Base-by-base conservation (phyloP, 92 coral and sea anemone species). In the Siderastrea siderea region DNA sequence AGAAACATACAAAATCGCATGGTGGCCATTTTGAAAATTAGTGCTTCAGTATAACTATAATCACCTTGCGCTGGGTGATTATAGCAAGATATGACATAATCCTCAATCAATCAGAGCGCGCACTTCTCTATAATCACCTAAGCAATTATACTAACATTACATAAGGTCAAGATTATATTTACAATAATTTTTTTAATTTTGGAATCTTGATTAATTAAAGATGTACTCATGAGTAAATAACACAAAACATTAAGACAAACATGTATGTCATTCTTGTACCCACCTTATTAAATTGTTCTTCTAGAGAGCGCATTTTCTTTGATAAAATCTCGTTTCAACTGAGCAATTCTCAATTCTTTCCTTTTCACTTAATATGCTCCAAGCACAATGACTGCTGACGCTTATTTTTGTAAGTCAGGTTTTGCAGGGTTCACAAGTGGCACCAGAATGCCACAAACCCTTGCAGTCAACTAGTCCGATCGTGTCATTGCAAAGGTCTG, bases 301-400 rank as follows among this genome's bases (percentile, higher is more conserved):
- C 80, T 12, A 82, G 80, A 5, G 6, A 10, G 59, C n/a, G 50
- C 16, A 82, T 82, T 70, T 70, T 82, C 45, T 26, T 82, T 49
- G 81, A 15, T 44, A 49, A 15, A 46, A 26, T 82, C 50, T 82
- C 65, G 80, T 48, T 58, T 57, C 16, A 7, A 12, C 61, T 66
- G 46, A 44, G 78, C 86, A 82, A 52, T 82, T 82, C 74, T 57
- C 70, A 9, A 69, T 71, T 51, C 86, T 48, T 52, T 81, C 85
- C 19, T 61, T 49, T 62, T 81, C 85, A 47, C n/a, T 82, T 59
- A 69, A 51, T 5, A 26, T 19, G 17, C 60, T 82, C 86, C 86
- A 82, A 15, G 86, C 76, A 69, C 86, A 82, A 43, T 82, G 86
- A 4, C 86, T 82, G 19, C 38, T 82, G 13, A n/a, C 38, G 6